Evolutionary conservation across 2,797 vertebrate species (phyloP), one percentile per base, ranked within the genome.

Genomic region (Emydoidea blandingii): DNA sequence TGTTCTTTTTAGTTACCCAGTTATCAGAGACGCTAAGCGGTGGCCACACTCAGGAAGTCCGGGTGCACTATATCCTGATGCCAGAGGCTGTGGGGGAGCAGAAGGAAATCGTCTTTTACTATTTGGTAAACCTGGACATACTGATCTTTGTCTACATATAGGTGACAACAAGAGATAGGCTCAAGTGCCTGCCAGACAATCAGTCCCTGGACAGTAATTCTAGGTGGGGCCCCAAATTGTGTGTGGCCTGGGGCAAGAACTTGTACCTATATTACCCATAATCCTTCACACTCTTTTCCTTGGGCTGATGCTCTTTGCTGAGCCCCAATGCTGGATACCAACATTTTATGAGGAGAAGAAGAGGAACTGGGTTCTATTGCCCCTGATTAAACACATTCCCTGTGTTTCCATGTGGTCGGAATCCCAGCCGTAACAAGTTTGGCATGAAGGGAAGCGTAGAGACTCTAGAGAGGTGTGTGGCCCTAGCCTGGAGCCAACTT

Each of bases 71-170:
- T 37, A 37, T 37, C 37, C 37, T 37, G 37, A 37, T 4, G 37
- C 37, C 37, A 37, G 37, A 37, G 37, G 37, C 37, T 4, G 37
- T 37, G 37, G 37, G 37, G 37, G 3, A 37, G 37, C 37, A 37
- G 37, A 37, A 37, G 37, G 37, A 37, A 37, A 37, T 37, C 37
- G 37, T 37, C 37, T 37, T 37, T 37, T 37, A 37, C 37, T 37
- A 37, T 37, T 37, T 37, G 98, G 98, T 98, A 87, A 97, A 98
- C 84, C 82, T 91, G 53, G 1, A 91, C 83, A 78, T 37, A 37
- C 37, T 37, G 37, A 37, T 37, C 37, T 59, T 23, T 0, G 0
- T 19, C 19, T 50, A 50, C 56, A 88, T 62, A 72, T 50, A 57
- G 29, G 8, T n/a, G 37, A 23, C n/a, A 25, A 18, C 12, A 57